Evolutionary conservation across 1,140 invertebrate species (phyloP).

Genomic region (Mamestra configurata): DNA sequence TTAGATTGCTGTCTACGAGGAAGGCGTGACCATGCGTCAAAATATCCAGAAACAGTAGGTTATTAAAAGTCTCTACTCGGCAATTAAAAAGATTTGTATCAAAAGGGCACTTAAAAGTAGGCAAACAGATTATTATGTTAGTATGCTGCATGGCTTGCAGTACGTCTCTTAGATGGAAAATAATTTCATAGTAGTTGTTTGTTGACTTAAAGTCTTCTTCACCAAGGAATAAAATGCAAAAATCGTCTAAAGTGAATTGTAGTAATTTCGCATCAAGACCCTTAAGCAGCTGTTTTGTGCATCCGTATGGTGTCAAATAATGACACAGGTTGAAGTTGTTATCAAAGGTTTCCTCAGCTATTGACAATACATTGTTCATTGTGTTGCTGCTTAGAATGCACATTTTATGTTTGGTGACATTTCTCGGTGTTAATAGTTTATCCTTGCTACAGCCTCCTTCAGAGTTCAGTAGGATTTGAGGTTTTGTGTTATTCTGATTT

Average conservation of each 20-base stretch:
- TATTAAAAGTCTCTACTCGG: slow-evolving; percentile 55
- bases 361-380: slow-evolving; percentile 27
- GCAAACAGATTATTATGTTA: slow-evolving; percentile 50
- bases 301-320: slow-evolving; percentile 33
- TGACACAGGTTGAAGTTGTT: slow-evolving; percentile 46
- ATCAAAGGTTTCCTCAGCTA: background rate
- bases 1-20: slow-evolving; percentile 47
- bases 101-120: slow-evolving; percentile 32
- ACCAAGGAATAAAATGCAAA: slow-evolving; percentile 51
- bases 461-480: background rate
- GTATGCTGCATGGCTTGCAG: slow-evolving; percentile 42
- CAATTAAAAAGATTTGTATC: slow-evolving; percentile 43
- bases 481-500: too few relatives aligned
- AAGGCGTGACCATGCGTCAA: slow-evolving; percentile 47
- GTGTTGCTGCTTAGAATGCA: slow-evolving; percentile 48
- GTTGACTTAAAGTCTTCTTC: slow-evolving; percentile 54
- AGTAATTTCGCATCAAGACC: slow-evolving; percentile 28
- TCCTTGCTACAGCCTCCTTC: background rate
- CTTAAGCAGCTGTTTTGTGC: slow-evolving; percentile 38
- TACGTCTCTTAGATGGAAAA: slow-evolving; percentile 12
- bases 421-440: background rate
- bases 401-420: slow-evolving; percentile 7
- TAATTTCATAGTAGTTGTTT: slow-evolving; percentile 30
- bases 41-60: slow-evolving; percentile 39
- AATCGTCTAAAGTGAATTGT: slow-evolving; percentile 47